Conservation (phyloP, 2,888 invertebrate genomes). For the Pilophorus perplexus region DNA sequence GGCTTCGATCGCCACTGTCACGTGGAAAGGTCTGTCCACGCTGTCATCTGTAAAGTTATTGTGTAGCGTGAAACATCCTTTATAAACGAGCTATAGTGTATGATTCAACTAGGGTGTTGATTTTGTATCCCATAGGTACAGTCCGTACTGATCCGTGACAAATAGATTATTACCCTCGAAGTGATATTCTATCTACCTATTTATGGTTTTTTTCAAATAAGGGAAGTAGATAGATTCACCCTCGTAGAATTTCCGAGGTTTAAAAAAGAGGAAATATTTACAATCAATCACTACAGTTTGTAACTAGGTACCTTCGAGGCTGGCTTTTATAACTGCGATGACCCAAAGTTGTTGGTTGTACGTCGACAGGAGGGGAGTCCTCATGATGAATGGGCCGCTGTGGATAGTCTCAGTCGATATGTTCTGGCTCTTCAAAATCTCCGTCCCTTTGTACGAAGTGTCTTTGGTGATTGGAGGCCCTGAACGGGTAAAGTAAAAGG, state of each 20-base stretch:
- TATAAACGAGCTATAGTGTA: too few species aligned
- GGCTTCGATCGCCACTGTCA: slow-evolving; percentile 81
- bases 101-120: too few species aligned
- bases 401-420: slow-evolving; percentile 59
- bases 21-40: slow-evolving; percentile 84
- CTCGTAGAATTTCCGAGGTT: too few species aligned
- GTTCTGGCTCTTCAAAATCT: slow-evolving; percentile 54
- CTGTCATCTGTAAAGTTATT: slow-evolving; percentile 77
- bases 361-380: slow-evolving; percentile 79
- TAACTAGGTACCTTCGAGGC: slow-evolving; percentile 65
- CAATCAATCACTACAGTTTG: neutral
- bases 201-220: too few species aligned
- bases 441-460: slow-evolving; percentile 59
- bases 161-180: too few species aligned
- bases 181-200: too few species aligned
- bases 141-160: too few species aligned
- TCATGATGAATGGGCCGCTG: slow-evolving; percentile 80
- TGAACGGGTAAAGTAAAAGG: slow-evolving; percentile 50
- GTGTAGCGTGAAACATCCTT: too few species aligned
- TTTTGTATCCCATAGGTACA: too few species aligned
- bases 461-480: slow-evolving; percentile 76
- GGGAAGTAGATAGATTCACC: too few species aligned
- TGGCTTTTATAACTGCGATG: slow-evolving; percentile 77
- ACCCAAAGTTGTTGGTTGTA: slow-evolving; percentile 94
- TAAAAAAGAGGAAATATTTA: neutral